Conservation (phyloP, 35 echinoderm and acorn worm species). For the Stichopus chloronotus region DNA sequence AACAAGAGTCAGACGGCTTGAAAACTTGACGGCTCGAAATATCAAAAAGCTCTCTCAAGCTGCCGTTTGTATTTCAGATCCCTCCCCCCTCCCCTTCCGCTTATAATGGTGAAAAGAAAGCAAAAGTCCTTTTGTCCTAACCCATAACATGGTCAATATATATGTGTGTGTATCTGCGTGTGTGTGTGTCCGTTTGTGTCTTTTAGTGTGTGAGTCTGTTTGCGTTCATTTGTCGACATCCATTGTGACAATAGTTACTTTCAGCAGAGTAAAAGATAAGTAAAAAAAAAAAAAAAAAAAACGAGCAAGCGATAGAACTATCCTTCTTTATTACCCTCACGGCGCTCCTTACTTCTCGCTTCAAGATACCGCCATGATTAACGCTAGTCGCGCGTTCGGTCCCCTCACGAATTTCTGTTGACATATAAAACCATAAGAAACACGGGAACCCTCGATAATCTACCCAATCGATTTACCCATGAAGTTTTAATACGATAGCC, state of each 20-base stretch:
- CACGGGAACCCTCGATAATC: neutral
- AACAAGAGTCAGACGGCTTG: too few relatives aligned
- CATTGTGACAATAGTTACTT: neutral
- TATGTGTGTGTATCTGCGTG: too few relatives aligned
- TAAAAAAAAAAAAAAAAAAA: too few relatives aligned
- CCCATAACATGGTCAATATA: too few relatives aligned
- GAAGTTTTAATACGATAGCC: slow-evolving; percentile 59
- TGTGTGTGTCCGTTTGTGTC: too few relatives aligned
- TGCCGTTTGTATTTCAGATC: too few relatives aligned
- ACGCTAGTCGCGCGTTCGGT: neutral
- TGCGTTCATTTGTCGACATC: neutral
- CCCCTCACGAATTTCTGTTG: neutral
- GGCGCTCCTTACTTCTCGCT: slow-evolving; percentile 39
- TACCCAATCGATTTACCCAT: slow-evolving; percentile 55
- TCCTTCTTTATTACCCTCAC: slow-evolving; percentile 47
- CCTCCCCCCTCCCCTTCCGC: too few relatives aligned
- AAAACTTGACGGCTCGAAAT: too few relatives aligned
- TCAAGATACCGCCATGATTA: slow-evolving; percentile 12
- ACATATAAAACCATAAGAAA: slow-evolving; percentile 13
- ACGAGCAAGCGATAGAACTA: neutral
- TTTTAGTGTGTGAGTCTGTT: neutral
- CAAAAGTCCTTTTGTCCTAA: too few relatives aligned
- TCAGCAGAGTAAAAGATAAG: neutral
- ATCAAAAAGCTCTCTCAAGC: too few relatives aligned
- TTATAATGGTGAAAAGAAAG: too few relatives aligned